A percentile compares a stretch with the other conserved stretches of the same genome.
These are phyloP conservation scores for Apogon talboti DNA, from an alignment of 2,797 vertebrate genomes.

Conservation along the genomic window DNA sequence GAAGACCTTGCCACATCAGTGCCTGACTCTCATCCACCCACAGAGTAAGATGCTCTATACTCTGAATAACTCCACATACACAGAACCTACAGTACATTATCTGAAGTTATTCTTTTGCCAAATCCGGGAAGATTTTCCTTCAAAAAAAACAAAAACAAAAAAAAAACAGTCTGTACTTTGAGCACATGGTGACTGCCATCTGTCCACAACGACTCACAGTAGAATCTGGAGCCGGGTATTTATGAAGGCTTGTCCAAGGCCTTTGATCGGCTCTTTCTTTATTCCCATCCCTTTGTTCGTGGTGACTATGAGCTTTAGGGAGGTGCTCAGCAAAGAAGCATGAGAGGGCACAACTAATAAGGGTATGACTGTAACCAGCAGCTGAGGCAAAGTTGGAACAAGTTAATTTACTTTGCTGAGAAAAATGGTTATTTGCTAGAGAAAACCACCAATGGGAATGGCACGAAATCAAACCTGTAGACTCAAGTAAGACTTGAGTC, in stretches of 20 bases:
- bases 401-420: background rate
- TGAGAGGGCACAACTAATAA: conserved; percentile 52
- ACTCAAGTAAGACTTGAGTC: too few relatives aligned
- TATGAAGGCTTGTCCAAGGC: conserved; percentile 54
- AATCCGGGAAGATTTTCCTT: conserved; percentile 17
- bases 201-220: conserved; percentile 19
- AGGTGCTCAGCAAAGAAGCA: conserved; percentile 27
- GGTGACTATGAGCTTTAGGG: conserved; percentile 43
- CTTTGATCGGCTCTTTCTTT: conserved; percentile 58
- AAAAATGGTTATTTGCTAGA: too few relatives aligned
- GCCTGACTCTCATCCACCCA: conserved; percentile 56
- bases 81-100: conserved; percentile 25
- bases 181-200: conserved; percentile 23
- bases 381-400: conserved; percentile 11
- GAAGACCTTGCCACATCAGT: conserved; percentile 55
- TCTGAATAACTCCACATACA: conserved; percentile 37
- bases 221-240: conserved; percentile 60
- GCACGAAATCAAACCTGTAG: too few relatives aligned
- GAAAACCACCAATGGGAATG: too few relatives aligned
- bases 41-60: conserved; percentile 25
- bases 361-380: conserved; percentile 15
- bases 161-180: conserved; percentile 9
- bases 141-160: too few relatives aligned
- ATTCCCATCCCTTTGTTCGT: conserved; percentile 49
- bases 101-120: conserved; percentile 8